Percentiles rank a stretch among this genome's conserved stretches.
phyloP scores from a whole-genome alignment of 2,797 vertebrate species.

The Gambelia wislizenii region DNA sequence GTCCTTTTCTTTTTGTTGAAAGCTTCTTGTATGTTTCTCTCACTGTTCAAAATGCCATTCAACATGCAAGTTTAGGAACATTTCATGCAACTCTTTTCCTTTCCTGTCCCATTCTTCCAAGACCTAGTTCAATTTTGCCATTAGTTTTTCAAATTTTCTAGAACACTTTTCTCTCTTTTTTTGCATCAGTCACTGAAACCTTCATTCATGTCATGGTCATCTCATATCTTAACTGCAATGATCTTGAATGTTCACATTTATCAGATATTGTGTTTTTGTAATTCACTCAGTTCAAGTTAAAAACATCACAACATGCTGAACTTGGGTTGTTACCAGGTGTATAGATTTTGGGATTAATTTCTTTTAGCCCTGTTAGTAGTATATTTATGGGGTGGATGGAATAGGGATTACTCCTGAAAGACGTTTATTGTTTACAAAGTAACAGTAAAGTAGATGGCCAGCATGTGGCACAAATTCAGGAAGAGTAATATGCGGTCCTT shows the following conservation, averaged over 20 bases:
- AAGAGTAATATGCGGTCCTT: background rate
- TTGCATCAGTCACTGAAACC: background rate
- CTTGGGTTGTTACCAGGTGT: accelerated
- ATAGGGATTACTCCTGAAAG: conserved; percentile 3
- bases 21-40: background rate
- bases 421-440: conserved; percentile 28
- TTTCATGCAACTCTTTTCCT: background rate
- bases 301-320: background rate
- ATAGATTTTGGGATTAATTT: background rate
- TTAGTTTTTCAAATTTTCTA: background rate
- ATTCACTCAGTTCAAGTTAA: background rate
- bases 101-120: background rate
- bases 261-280: background rate
- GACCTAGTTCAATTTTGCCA: background rate
- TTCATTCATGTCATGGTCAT: background rate
- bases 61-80: background rate
- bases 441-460: background rate
- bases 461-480: background rate
- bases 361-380: conserved; percentile 14
- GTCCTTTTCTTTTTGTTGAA: background rate
- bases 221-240: background rate
- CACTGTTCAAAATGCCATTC: background rate
- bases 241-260: background rate
- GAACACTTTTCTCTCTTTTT: background rate
- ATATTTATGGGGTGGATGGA: accelerated